Conservation (phyloP, 2,888 invertebrate genomes). For the Loripinus fragilis region DNA sequence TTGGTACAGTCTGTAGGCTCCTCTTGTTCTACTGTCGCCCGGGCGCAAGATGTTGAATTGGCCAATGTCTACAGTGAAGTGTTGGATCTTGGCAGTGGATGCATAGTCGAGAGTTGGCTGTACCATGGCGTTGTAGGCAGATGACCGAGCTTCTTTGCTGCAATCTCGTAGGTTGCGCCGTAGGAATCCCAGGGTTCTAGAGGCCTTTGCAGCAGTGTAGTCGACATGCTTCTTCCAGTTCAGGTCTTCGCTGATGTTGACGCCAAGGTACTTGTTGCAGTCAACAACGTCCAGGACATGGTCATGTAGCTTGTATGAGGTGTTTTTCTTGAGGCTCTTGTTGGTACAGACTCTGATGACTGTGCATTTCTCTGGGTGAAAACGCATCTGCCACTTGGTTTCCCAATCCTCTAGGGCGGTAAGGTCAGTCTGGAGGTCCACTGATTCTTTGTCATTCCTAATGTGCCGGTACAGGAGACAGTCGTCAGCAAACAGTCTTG, state of each 20-base stretch:
- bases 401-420: slow-evolving; percentile 23
- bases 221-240: neutral
- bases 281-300: neutral
- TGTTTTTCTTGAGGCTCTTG: neutral
- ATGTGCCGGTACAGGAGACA: slow-evolving; percentile 31
- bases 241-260: slow-evolving; percentile 5
- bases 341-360: slow-evolving; percentile 27
- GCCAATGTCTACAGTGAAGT: no score
- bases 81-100: no score
- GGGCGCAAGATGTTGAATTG: no score
- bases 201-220: neutral
- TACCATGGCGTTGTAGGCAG: no score
- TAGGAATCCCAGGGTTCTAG: no score
- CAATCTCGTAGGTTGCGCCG: no score
- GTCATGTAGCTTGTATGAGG: neutral
- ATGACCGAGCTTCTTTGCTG: no score
- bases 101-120: no score
- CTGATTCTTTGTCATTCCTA: neutral
- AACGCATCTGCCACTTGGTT: slow-evolving; percentile 6
- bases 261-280: slow-evolving; percentile 3
- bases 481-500: slow-evolving; percentile 36
- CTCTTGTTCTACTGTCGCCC: no score
- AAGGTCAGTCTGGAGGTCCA: slow-evolving; percentile 20
- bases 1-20: no score
- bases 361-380: slow-evolving; percentile 21